Conservation (phyloP, 2,888 invertebrate species). For the Autographa gamma region DNA sequence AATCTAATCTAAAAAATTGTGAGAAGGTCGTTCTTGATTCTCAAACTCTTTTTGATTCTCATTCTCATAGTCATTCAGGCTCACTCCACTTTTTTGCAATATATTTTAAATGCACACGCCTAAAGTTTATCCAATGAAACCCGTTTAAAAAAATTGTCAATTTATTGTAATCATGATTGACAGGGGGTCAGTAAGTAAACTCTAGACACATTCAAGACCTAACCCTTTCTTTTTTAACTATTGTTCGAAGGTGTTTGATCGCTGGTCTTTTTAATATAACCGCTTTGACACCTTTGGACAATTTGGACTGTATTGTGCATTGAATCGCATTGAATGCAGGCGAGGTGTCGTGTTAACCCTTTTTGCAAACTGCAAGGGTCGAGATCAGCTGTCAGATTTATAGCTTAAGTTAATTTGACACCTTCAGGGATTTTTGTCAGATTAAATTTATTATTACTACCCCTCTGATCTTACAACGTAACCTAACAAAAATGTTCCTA, state of each 20-base stretch:
- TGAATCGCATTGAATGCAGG: background rate
- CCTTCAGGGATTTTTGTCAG: background rate
- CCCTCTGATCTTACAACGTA: too few relatives aligned
- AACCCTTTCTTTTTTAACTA: constrained; percentile 19
- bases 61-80: background rate
- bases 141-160: background rate
- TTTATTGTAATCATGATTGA: constrained; percentile 2
- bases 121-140: too few relatives aligned
- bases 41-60: background rate
- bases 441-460: background rate
- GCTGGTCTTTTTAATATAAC: constrained; percentile 8
- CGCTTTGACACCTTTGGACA: constrained; percentile 22
- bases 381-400: background rate
- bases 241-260: constrained; percentile 14
- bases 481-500: too few relatives aligned
- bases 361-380: background rate
- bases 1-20: too few relatives aligned
- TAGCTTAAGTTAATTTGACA: background rate
- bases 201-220: constrained; percentile 3
- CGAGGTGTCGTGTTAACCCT: background rate
- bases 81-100: too few relatives aligned
- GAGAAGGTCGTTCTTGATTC: too few relatives aligned
- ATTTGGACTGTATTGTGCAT: background rate
- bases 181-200: background rate
- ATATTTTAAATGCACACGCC: too few relatives aligned